Conservation (phyloP, 2,797 vertebrate species). For the Scarus forsteni region DNA sequence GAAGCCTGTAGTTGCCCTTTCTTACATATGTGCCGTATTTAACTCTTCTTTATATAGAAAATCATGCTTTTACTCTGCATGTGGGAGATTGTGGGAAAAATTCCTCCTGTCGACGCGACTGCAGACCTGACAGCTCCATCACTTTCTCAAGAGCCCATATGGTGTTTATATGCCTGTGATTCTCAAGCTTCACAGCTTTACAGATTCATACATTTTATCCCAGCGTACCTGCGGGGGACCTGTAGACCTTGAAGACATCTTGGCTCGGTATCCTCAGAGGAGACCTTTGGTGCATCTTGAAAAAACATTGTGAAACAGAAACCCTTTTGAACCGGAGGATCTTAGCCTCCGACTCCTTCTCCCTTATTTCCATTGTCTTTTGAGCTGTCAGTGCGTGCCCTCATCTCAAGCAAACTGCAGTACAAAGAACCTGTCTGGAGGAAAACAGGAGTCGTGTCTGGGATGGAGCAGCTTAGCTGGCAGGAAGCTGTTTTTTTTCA, state of each 20-base stretch:
- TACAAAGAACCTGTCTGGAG: constrained; percentile 63
- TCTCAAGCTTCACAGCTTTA: constrained; percentile 37
- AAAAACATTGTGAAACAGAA: constrained; percentile 56
- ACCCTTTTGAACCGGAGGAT: constrained; percentile 48
- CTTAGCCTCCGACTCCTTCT: constrained; percentile 25
- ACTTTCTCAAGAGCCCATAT: constrained; percentile 43
- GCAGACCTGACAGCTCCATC: constrained; percentile 48
- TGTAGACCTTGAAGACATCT: constrained; percentile 66
- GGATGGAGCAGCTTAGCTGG: constrained; percentile 35
- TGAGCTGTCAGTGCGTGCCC: constrained; percentile 34
- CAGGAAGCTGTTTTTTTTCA: constrained; percentile 70
- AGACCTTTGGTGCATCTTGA: constrained; percentile 53
- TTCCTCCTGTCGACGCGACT: constrained; percentile 4
- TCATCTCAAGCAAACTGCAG: constrained; percentile 55
- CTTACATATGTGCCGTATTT: neutral
- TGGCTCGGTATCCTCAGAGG: constrained; percentile 51
- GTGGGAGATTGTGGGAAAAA: constrained; percentile 9
- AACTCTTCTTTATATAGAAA: neutral
- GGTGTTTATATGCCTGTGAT: constrained; percentile 28
- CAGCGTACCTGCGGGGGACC: constrained; percentile 44
- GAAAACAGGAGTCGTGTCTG: constrained; percentile 56
- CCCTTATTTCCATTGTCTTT: constrained; percentile 32
- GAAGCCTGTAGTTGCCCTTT: too few relatives aligned
- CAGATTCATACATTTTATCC: constrained; percentile 50
- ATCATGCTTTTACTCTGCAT: constrained; percentile 1